Evolutionary conservation across 1,140 invertebrate genomes (phyloP).

Genomic region (Trichonephila clavipes): DNA sequence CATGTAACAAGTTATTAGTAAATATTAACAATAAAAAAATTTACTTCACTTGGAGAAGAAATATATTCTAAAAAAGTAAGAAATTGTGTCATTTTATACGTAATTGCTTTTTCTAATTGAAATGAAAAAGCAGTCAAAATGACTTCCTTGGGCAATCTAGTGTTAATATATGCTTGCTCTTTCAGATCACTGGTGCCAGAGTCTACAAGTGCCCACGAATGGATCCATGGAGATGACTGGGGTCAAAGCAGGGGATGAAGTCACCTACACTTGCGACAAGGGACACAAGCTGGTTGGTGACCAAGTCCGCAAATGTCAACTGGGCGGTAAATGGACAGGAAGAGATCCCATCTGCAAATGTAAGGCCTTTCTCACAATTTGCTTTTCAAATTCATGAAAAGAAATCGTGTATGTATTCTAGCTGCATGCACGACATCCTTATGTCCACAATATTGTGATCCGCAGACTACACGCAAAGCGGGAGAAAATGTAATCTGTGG

Average conservation of each 20-base stretch:
- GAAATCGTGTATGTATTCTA: not conserved
- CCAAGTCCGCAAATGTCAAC: slow-evolving; percentile 76
- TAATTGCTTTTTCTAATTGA: no score
- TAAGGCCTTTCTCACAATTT: slow-evolving; percentile 53
- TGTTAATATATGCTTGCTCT: not conserved
- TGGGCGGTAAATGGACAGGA: slow-evolving; percentile 79
- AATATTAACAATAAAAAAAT: no score
- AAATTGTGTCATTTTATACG: no score
- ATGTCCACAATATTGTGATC: not conserved
- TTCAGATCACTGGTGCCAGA: slow-evolving; percentile 85
- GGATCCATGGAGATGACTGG: slow-evolving; percentile 91
- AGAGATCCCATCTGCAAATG: slow-evolving; percentile 78
- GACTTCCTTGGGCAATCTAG: no score
- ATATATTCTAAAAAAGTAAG: no score
- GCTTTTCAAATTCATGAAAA: not conserved
- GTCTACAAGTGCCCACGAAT: slow-evolving; percentile 89
- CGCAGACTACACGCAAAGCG: no score
- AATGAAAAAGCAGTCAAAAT: no score
- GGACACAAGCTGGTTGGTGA: slow-evolving; percentile 91
- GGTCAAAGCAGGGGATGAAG: slow-evolving; percentile 77
- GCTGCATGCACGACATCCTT: not conserved
- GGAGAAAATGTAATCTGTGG: not conserved
- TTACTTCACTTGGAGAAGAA: no score
- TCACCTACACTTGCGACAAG: slow-evolving; percentile 88
- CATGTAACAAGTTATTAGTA: no score